Evolutionary conservation across 1,140 invertebrate genomes (phyloP), one percentile per base, ranked within the genome.

Genomic region (Musca vetustissima): DNA sequence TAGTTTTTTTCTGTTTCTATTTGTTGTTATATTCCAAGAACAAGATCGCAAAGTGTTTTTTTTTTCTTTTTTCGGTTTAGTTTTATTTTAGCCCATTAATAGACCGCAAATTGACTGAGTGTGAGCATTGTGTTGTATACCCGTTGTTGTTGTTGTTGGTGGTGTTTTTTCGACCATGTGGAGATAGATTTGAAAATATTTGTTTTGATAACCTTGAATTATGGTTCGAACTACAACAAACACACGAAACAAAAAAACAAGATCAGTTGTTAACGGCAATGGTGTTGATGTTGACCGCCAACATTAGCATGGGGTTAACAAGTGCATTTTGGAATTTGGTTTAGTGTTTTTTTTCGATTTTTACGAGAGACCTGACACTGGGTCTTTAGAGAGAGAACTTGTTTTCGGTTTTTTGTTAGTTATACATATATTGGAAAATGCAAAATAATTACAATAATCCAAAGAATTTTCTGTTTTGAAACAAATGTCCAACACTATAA

Each of bases 401-500:
- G 53, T 57, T 57, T 57, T 19, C 0, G 17, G n/a, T 28, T 4
- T 57, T 57, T 57, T 36, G 25, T 67, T 48, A 13, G 25, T 55
- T 36, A 13, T 36, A 50, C 22, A 11, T 28, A 43, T 43, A 43
- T 43, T 43, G 2, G 49, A 9, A 67, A 50, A 66, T 36, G 17
- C 22, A 64, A 66, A n/a, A 69, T 66, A 36, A 32, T 25, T 61
- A 61, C 24, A 68, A 43, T 49, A 47, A 68, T 55, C 17, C 43
- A 47, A 68, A 53, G 50, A 43, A 65, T 69, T 50, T 65, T 36
- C 66, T 15, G 21, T 32, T 49, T 61, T 48, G 69, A 69, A 72
- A 70, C 59, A 71, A 53, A 49, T 66, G 55, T 66, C 50, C 69
- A 52, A 71, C 50, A 64, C 68, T 66, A 67, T 68, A 66, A 66